phyloP scores from a whole-genome alignment of 2,888 invertebrate species.

The Acleris cristana region DNA sequence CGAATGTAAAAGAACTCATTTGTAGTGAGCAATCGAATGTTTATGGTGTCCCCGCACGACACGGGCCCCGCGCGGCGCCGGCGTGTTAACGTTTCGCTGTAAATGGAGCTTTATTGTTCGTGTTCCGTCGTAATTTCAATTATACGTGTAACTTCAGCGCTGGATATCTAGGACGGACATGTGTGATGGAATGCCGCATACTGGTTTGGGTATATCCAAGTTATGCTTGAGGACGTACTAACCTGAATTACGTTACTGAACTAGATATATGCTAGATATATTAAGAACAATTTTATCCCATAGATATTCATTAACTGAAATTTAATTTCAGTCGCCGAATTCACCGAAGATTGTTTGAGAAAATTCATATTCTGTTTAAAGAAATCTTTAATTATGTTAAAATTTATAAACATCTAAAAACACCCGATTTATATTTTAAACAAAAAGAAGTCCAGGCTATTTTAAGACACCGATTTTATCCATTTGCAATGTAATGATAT shows the following conservation, averaged over 20 bases:
- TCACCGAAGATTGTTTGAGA: background rate
- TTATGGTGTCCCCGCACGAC: conserved; percentile 42
- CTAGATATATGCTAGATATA: background rate
- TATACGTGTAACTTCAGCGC: conserved; percentile 41
- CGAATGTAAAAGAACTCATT: conserved; percentile 42
- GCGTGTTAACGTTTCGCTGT: conserved; percentile 56
- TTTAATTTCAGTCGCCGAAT: conserved; percentile 1
- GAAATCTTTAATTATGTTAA: background rate
- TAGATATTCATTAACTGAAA: conserved; percentile 2
- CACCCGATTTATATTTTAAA: no score
- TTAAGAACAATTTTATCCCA: conserved; percentile 1
- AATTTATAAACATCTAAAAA: background rate
- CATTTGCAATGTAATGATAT: no score
- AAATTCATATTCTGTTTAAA: conserved; percentile 1
- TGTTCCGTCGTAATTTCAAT: conserved; percentile 57
- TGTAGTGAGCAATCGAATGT: conserved; percentile 41
- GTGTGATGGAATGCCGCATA: conserved; percentile 27
- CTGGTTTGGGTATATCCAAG: conserved; percentile 14
- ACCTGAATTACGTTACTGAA: background rate
- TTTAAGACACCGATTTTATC: no score
- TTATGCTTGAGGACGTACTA: background rate
- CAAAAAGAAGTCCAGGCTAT: no score
- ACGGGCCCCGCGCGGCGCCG: conserved; percentile 39
- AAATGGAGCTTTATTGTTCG: conserved; percentile 57
- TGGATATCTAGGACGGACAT: conserved; percentile 15